A percentile compares a stretch with the other conserved stretches of the same genome.
Conservation (phyloP, 2,113 vertebrate species). For the Conger conger region DNA sequence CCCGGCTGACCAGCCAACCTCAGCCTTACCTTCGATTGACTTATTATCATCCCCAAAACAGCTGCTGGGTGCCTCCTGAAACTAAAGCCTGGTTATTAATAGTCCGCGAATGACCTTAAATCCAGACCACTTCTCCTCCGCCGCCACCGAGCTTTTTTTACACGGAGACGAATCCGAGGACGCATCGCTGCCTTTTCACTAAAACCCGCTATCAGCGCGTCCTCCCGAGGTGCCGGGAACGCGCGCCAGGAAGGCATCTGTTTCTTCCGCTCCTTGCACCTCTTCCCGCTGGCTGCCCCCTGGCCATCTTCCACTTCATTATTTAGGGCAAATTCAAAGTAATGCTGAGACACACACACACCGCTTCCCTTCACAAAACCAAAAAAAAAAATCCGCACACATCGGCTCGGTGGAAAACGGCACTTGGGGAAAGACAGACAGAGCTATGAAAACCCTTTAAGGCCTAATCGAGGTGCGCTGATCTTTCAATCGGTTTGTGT, state of each 20-base stretch:
- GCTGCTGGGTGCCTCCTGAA: neutral
- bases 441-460: neutral
- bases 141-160: neutral
- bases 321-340: neutral
- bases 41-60: constrained; percentile 2
- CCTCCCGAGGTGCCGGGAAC: neutral
- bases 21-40: neutral
- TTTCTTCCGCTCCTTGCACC: neutral
- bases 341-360: neutral
- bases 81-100: constrained; percentile 11
- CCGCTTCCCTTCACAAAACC: neutral
- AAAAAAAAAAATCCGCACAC: no score
- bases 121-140: neutral
- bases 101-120: constrained; percentile 1
- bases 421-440: neutral
- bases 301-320: neutral
- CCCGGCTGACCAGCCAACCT: neutral
- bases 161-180: neutral
- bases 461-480: neutral
- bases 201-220: neutral
- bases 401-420: neutral
- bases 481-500: neutral
- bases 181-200: neutral
- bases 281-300: neutral
- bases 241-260: neutral